These are phyloP conservation scores for Epicampocera succincta DNA, from an alignment of 2,888 invertebrate genomes.

Conservation along the genomic window DNA sequence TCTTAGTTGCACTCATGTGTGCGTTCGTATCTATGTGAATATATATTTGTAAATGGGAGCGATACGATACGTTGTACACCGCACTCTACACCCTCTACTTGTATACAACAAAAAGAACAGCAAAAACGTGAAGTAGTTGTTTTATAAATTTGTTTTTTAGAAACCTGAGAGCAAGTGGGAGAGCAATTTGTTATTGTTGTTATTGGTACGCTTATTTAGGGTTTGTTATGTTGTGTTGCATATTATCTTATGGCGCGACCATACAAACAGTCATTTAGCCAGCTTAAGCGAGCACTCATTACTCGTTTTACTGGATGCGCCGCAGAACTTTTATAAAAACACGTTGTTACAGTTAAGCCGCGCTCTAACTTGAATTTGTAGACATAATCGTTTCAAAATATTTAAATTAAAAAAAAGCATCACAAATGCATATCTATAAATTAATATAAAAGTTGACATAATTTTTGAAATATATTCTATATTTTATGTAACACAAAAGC, in stretches of 20 bases:
- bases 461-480: not conserved
- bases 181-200: slow-evolving; percentile 54
- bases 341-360: slow-evolving; percentile 60
- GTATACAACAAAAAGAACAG: slow-evolving; percentile 33
- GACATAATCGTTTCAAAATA: slow-evolving; percentile 17
- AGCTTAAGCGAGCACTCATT: slow-evolving; percentile 63
- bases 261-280: slow-evolving; percentile 56
- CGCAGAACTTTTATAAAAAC: slow-evolving; percentile 62
- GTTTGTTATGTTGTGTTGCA: slow-evolving; percentile 59
- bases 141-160: slow-evolving; percentile 26
- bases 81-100: slow-evolving; percentile 63
- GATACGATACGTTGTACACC: slow-evolving; percentile 43
- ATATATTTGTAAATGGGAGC: slow-evolving; percentile 65
- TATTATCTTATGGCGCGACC: slow-evolving; percentile 61
- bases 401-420: slow-evolving; percentile 14
- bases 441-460: slow-evolving; percentile 4
- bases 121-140: not conserved
- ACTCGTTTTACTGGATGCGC: slow-evolving; percentile 62
- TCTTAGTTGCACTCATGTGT: not conserved
- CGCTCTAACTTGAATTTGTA: slow-evolving; percentile 54
- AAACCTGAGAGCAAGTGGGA: slow-evolving; percentile 57
- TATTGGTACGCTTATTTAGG: slow-evolving; percentile 44
- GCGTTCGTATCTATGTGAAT: slow-evolving; percentile 69
- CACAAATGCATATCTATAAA: slow-evolving; percentile 2
- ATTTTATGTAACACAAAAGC: slow-evolving; percentile 12